These are phyloP conservation scores for Strigamia transsilvanica DNA, from an alignment of 2,888 invertebrate species.

Conservation along the genomic window DNA sequence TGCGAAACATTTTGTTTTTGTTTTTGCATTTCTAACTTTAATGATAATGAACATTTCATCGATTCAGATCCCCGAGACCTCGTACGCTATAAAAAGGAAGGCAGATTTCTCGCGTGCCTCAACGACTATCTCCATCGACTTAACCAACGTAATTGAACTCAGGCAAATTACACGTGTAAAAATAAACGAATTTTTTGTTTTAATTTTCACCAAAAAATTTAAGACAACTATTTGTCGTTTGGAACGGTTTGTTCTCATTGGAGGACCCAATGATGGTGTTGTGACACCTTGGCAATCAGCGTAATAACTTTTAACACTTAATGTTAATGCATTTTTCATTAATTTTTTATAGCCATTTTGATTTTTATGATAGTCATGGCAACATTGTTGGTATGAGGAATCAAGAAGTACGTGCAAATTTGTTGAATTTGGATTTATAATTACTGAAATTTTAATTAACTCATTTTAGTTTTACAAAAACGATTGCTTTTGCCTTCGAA, in stretches of 20 bases:
- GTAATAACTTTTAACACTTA: constrained; percentile 65
- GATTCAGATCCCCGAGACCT: constrained; percentile 15
- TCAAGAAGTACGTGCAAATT: constrained; percentile 65
- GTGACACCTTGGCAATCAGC: constrained; percentile 96
- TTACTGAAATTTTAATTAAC: constrained; percentile 40
- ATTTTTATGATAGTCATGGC: constrained; percentile 77
- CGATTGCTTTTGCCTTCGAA: constrained; percentile 82
- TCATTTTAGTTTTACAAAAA: constrained; percentile 71
- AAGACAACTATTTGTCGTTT: constrained; percentile 76
- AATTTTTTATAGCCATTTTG: constrained; percentile 77
- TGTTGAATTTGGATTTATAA: neutral
- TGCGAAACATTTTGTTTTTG: neutral
- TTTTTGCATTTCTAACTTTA: neutral
- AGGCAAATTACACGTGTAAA: neutral
- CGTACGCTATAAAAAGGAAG: constrained; percentile 1
- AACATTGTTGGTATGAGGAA: constrained; percentile 76
- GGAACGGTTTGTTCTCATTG: constrained; percentile 81
- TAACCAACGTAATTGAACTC: neutral
- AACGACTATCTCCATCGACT: neutral
- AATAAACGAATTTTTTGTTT: neutral
- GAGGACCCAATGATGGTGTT: constrained; percentile 90
- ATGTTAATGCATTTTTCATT: neutral
- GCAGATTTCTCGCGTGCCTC: constrained; percentile 10
- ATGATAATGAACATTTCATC: too few relatives aligned
- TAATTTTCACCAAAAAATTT: constrained; percentile 59